These are phyloP conservation scores for Nerophis lumbriciformis DNA, from an alignment of 2,113 vertebrate genomes.

Conservation along the genomic window DNA sequence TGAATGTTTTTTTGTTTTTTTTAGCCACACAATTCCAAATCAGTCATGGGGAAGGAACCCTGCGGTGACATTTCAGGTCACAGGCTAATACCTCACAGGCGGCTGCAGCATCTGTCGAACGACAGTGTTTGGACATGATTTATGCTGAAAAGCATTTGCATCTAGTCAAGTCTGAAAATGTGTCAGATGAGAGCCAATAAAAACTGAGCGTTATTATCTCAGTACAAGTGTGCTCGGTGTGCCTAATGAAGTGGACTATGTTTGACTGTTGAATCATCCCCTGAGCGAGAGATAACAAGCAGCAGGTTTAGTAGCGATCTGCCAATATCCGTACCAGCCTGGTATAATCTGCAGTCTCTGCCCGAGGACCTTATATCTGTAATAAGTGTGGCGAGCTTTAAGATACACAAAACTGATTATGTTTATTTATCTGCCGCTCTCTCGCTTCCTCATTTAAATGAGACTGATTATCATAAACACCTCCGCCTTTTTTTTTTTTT, in stretches of 20 bases:
- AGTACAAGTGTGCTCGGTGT: not conserved
- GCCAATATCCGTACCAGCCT: not conserved
- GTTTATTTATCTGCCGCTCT: conserved; percentile 48
- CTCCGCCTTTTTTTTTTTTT: conserved; percentile 16
- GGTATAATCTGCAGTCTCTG: conserved; percentile 17
- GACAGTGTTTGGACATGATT: not conserved
- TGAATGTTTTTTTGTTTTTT: too few species aligned
- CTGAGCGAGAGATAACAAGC: not conserved
- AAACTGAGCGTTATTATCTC: not conserved
- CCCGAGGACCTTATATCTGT: conserved; percentile 49
- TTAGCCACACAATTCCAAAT: conserved; percentile 7
- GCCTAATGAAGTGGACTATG: not conserved
- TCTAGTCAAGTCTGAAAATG: not conserved
- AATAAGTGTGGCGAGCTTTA: conserved; percentile 50
- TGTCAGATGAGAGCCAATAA: not conserved
- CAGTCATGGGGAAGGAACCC: conserved; percentile 22
- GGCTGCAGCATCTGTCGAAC: conserved; percentile 11
- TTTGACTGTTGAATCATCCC: not conserved
- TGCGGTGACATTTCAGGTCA: conserved; percentile 19
- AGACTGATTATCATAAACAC: conserved; percentile 55
- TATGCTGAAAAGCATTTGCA: not conserved
- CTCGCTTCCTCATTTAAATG: conserved; percentile 35
- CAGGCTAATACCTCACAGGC: conserved; percentile 11
- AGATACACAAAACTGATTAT: conserved; percentile 55
- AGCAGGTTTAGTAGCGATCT: not conserved